Evolutionary conservation across 2,797 vertebrate species (phyloP).

Genomic region (Novumbra hubbsi): DNA sequence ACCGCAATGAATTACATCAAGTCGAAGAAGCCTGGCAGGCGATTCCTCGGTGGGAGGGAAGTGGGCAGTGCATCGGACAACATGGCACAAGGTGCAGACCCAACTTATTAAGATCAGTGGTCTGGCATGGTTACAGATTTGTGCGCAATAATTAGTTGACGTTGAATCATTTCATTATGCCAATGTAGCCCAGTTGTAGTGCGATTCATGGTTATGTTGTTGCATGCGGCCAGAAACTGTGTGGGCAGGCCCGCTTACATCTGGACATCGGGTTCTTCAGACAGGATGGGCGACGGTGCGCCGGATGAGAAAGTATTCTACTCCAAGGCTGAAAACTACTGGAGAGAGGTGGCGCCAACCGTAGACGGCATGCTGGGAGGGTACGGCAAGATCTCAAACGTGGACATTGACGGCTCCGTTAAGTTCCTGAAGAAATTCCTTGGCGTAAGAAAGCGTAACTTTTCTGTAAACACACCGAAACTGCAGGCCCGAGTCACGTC

Average conservation of each 20-base stretch:
- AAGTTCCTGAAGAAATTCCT: conserved; percentile 90
- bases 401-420: conserved; percentile 92
- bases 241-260: neutral
- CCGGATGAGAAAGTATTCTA: conserved; percentile 85
- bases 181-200: neutral
- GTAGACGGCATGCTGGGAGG: conserved; percentile 97
- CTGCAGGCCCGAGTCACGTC: neutral
- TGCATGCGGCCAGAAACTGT: neutral
- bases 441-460: conserved; percentile 74
- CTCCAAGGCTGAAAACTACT: conserved; percentile 90
- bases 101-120: neutral
- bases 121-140: neutral
- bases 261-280: conserved; percentile 4
- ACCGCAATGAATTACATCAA: neutral
- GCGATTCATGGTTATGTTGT: neutral
- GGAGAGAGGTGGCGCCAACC: conserved; percentile 86
- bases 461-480: neutral
- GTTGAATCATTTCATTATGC: neutral
- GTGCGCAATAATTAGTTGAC: neutral
- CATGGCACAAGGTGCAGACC: neutral
- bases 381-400: conserved; percentile 92
- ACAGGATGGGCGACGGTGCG: conserved; percentile 82
- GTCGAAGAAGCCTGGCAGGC: neutral
- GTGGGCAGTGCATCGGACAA: neutral
- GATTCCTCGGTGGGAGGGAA: neutral